These are phyloP conservation scores for Zosterops borbonicus DNA, from an alignment of 2,113 vertebrate genomes.

Conservation along the genomic window DNA sequence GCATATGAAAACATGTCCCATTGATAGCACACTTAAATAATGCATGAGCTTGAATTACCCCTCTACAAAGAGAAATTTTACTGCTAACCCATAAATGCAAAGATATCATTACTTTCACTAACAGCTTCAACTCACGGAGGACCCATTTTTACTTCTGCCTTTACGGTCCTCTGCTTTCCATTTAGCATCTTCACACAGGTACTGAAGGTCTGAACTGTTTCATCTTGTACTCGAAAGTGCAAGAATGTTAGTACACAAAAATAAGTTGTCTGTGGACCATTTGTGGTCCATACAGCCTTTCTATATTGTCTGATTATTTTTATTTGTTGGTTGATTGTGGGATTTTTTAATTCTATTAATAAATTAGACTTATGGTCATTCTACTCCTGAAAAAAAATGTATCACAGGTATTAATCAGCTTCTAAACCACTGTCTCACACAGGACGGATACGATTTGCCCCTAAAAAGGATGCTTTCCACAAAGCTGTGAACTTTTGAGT, in stretches of 20 bases:
- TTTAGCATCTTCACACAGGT: not conserved
- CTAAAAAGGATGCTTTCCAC: not conserved
- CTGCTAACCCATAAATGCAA: conserved; percentile 6
- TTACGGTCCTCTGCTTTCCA: not conserved
- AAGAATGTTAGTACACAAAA: not conserved
- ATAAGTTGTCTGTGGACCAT: not conserved
- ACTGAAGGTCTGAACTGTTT: not conserved
- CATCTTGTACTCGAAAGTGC: not conserved
- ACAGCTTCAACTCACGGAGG: conserved; percentile 11
- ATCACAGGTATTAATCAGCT: not conserved
- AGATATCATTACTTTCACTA: conserved; percentile 47
- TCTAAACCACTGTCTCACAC: not conserved
- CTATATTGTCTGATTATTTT: not conserved
- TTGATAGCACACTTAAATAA: not conserved
- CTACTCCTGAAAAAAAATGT: not conserved
- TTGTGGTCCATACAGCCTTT: not conserved
- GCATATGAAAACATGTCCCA: not conserved
- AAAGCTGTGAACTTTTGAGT: not conserved
- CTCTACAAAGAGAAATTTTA: conserved; percentile 31
- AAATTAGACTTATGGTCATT: not conserved
- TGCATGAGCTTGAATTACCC: not conserved
- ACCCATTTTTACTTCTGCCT: conserved; percentile 5
- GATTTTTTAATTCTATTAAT: not conserved
- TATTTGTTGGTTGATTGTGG: not conserved
- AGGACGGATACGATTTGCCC: not conserved